Base-by-base conservation (phyloP, 1,140 invertebrate genomes). In the Hesperophylax magnus region DNA sequence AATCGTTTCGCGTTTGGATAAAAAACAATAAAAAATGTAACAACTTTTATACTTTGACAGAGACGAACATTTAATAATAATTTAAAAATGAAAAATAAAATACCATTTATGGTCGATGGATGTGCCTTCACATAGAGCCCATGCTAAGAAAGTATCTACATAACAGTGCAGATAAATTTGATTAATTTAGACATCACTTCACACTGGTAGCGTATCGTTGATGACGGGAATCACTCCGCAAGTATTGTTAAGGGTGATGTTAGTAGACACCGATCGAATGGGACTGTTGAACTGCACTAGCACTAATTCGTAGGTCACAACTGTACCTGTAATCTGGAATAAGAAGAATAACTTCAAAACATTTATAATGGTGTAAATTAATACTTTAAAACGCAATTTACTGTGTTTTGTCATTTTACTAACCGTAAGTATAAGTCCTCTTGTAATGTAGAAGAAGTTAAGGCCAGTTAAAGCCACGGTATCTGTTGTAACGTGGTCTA, bases 291-390 rank as follows among this genome's bases (percentile, higher is more conserved):
- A 83, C 58, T 83, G 82, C 31, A 83, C 82, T 60, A 83, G 61
- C 6, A 83, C 82, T n/a, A 93, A 84, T 86, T 93, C 93, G 81
- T 93, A 93, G 0, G 93, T 93, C 0, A 93, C 92, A 58, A 93
- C 93, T 1, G 93, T 93, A 34, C 93, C 93, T 67, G 92, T 92
- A 39, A 83, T 83, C 82, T 83, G 22, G 3, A 76, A 80, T 4
- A 17, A 71, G 8, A 58, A 71, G 22, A 27, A 60, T 7, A 58
- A 60, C 5, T 39, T 31, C 4, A 4, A 39, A 7, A 39, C 9
- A 39, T 8, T 8, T 22, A 54, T 15, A 11, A 61, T 18, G 18
- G 8, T 61, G 20, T 11, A 58, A 58, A 58, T 58, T 58, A 2
- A n/a, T n/a, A n/a, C n/a, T n/a, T n/a, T n/a, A n/a, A n/a, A n/a